These are phyloP conservation scores for Sebastes matsubarae DNA, from an alignment of 2,797 vertebrate species.

Conservation along the genomic window DNA sequence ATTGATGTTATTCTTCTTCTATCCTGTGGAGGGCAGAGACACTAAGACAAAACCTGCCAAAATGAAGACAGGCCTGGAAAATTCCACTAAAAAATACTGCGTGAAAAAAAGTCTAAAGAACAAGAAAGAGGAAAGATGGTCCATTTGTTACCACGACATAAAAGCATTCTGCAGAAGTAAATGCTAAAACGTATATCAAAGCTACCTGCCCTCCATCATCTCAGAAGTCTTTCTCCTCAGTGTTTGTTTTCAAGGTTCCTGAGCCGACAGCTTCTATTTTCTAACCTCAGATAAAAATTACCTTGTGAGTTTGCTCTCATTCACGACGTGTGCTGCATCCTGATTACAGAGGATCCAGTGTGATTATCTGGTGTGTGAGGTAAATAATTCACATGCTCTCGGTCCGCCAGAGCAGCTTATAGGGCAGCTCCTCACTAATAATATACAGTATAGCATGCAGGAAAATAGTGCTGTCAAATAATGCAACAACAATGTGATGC, in stretches of 20 bases:
- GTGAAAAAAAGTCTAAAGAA: neutral
- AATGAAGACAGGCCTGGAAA: neutral
- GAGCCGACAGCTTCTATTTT: conserved; percentile 11
- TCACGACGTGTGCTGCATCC: conserved; percentile 26
- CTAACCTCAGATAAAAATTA: conserved; percentile 36
- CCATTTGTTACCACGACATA: neutral
- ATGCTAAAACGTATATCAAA: neutral
- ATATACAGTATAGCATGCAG: neutral
- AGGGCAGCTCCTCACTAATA: neutral
- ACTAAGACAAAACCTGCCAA: neutral
- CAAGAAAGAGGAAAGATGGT: neutral
- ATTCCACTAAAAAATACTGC: neutral
- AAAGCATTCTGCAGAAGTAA: neutral
- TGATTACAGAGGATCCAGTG: conserved; percentile 23
- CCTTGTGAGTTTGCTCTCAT: conserved; percentile 40
- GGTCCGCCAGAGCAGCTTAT: neutral
- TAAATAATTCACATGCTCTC: conserved; percentile 56
- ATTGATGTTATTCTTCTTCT: neutral
- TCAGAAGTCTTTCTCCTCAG: neutral
- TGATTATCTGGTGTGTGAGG: conserved; percentile 43
- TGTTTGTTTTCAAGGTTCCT: conserved; percentile 25
- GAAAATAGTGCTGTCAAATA: neutral
- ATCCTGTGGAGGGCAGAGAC: neutral
- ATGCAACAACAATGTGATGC: neutral
- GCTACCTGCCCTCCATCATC: neutral